Base-by-base conservation (phyloP, 2,797 vertebrate genomes). In the Acanthopagrus latus region DNA sequence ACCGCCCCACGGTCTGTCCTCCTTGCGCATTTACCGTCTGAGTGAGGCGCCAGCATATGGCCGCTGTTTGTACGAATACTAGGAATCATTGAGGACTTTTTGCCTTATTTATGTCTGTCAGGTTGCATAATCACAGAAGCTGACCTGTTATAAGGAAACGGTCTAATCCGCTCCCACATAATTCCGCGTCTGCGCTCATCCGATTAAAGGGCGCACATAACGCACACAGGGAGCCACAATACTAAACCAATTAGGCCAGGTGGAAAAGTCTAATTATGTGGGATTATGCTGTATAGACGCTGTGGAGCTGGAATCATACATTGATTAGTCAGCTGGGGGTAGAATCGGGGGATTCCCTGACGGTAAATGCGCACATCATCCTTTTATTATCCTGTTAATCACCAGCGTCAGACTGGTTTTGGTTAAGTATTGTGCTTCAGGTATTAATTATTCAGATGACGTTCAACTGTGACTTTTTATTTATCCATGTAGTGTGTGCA, bases 91-190 rank as follows among this genome's bases (percentile, higher is more conserved):
- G 51, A 64, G 43, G 59, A 74, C n/a, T 80, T 79, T 90, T 84
- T 86, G n/a, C 72, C 88, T 88, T 84, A 90, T 77, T 88, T 79
- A 81, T 87, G 81, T 86, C 85, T 89, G 84, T 87, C 83, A 78
- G 72, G 66, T 92, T 91, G 71, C 70, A 86, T 90, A 88, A 92
- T 84, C 60, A 46, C 64, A 63, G 64, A 38, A 78, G 21, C 57
- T 80, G 82, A 87, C 85, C 89, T 76, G 70, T 81, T 77, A 78
- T 78, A 69, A 80, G 62, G 50, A 80, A 84, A 81, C 27, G 3
- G 33, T 65, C 29, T 92, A 88, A 93, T 89, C 89, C 64, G 46
- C 68, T 86, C 83, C 67, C 81, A 83, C 78, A 82, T 59, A 68
- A 70, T 81, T 80, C 43, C 21, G 17, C 16, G 52, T 74, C 81